These are phyloP conservation scores for Turritopsis dohrnii DNA, from an alignment of 30 jellyfish, hydroid and myxozoan genomes.

Conservation along the genomic window DNA sequence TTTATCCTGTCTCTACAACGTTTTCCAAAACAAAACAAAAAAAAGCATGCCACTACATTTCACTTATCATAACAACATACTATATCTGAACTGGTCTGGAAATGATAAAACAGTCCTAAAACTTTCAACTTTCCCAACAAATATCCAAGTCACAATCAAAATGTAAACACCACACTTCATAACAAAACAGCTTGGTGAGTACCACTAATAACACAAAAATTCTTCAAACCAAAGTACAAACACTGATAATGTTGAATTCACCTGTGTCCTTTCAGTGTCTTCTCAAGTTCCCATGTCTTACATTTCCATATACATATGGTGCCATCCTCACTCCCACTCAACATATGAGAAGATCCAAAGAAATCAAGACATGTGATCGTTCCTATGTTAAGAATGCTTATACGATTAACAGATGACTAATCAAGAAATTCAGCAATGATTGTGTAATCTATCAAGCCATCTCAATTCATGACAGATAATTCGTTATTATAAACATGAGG, in stretches of 20 bases:
- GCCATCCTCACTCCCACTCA: conserved; percentile 89
- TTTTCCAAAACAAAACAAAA: neutral
- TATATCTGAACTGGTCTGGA: neutral
- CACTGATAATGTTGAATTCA: neutral
- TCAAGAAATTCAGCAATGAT: neutral
- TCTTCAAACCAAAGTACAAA: neutral
- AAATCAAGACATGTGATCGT: conserved; percentile 46
- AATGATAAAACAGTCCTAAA: no score
- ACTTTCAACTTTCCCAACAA: no score
- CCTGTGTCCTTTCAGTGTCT: conserved; percentile 90
- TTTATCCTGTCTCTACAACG: conserved; percentile 51
- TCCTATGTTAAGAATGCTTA: conserved; percentile 33
- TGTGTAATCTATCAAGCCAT: neutral
- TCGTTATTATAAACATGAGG: no score
- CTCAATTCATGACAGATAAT: no score
- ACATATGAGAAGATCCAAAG: conserved; percentile 55
- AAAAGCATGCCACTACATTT: neutral
- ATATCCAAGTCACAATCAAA: no score
- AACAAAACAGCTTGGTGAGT: neutral
- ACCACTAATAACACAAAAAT: neutral
- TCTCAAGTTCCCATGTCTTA: conserved; percentile 82
- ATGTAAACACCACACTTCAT: neutral
- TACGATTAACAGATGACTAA: neutral
- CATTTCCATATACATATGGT: conserved; percentile 74
- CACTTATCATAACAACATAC: no score